Conservation (phyloP, 2,113 vertebrate genomes). For the Circaetus cinerascens region DNA sequence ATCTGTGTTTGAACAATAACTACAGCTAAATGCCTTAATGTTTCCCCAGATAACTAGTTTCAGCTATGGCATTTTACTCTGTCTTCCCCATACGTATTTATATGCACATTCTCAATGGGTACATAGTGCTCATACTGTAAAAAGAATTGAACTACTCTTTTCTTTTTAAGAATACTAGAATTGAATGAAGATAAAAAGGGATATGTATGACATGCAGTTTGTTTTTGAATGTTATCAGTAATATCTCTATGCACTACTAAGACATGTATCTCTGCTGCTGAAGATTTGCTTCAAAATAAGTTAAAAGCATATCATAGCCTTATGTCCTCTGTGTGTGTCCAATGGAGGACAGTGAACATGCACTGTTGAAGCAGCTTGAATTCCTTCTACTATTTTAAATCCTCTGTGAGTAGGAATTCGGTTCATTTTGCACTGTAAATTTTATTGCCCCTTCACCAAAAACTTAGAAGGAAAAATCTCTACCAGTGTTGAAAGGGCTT, state of each 20-base stretch:
- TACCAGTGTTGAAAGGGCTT: background rate
- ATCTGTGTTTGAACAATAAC: background rate
- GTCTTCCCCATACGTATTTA: background rate
- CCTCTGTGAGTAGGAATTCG: background rate
- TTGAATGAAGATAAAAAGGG: background rate
- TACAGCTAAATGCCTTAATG: background rate
- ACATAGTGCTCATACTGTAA: background rate
- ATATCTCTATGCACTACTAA: background rate
- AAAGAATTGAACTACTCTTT: background rate
- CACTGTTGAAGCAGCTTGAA: background rate
- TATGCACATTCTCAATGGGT: background rate
- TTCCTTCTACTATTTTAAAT: background rate
- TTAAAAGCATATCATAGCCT: background rate
- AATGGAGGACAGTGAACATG: background rate
- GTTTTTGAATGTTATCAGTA: background rate
- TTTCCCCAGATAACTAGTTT: background rate
- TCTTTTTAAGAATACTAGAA: background rate
- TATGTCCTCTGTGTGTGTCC: background rate
- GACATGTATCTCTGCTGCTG: background rate
- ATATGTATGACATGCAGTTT: background rate
- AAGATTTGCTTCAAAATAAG: background rate
- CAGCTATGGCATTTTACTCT: background rate
- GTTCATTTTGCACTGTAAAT: background rate
- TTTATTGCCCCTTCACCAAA: background rate
- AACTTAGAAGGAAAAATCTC: background rate